These are phyloP conservation scores for Pseudococcus jackbeardsleyi DNA, from an alignment of 2,888 invertebrate genomes.

Conservation along the genomic window DNA sequence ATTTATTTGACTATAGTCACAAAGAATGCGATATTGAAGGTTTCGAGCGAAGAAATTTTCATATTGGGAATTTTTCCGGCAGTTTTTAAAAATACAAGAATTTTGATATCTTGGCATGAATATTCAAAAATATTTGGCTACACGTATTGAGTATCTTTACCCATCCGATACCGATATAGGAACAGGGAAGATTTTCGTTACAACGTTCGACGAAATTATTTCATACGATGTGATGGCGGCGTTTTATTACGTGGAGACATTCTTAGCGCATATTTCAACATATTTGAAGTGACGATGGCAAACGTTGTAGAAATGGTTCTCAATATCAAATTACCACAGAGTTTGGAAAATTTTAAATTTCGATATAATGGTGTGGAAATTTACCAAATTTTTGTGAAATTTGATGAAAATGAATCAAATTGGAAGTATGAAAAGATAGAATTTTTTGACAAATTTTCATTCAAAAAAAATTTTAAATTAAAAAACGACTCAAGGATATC, in stretches of 20 bases:
- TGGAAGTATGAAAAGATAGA: too few species aligned
- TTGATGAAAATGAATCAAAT: too few species aligned
- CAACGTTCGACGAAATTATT: background rate
- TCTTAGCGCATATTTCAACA: background rate
- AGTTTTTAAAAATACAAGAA: conserved; percentile 3
- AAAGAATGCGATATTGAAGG: background rate
- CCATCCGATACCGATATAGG: background rate
- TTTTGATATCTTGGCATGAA: background rate
- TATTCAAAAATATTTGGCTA: background rate
- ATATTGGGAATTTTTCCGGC: background rate
- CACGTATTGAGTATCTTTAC: background rate
- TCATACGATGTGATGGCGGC: background rate
- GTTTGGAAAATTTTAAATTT: background rate
- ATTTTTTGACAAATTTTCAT: too few species aligned
- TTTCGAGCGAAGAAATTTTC: background rate
- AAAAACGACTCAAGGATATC: too few species aligned
- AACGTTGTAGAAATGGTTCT: background rate
- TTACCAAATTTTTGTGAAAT: too few species aligned
- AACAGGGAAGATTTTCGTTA: background rate
- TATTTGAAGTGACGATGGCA: background rate
- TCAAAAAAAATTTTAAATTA: too few species aligned
- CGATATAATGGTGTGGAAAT: background rate
- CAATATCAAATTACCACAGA: background rate
- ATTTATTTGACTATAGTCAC: background rate
- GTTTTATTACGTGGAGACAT: conserved; percentile 7